Evolutionary conservation across 2,888 invertebrate species (phyloP).

Genomic region (Alcis repandata): DNA sequence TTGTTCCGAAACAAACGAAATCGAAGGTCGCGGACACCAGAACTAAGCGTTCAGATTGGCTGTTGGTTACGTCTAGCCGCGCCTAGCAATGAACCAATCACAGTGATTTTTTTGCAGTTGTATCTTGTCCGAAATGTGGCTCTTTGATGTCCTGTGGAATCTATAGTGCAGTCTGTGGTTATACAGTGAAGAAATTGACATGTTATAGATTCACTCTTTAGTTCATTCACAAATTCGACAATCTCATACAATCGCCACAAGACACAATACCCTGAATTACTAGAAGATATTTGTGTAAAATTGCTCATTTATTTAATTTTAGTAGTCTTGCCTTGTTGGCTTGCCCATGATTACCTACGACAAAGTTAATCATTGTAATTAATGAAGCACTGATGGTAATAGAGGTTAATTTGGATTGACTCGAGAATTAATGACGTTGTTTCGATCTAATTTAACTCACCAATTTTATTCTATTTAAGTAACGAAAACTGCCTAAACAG

Average conservation of each 20-base stretch:
- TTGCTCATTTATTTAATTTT: slow-evolving; percentile 55
- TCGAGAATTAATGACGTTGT: background rate
- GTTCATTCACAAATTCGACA: background rate
- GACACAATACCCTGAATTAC: background rate
- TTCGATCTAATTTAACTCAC: background rate
- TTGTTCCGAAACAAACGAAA: no score
- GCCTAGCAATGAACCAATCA: no score
- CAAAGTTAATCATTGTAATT: slow-evolving; percentile 10
- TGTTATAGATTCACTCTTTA: background rate
- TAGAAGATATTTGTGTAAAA: background rate
- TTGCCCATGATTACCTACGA: slow-evolving; percentile 50
- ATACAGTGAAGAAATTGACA: no score
- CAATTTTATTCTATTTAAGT: background rate
- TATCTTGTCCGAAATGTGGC: no score
- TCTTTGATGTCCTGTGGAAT: no score
- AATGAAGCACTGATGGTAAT: slow-evolving; percentile 21
- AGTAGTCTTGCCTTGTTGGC: slow-evolving; percentile 59
- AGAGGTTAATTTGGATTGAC: slow-evolving; percentile 14
- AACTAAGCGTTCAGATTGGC: no score
- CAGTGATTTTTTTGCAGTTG: no score
- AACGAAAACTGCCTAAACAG: background rate
- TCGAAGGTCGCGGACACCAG: no score
- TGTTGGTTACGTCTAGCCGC: no score
- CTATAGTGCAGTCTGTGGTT: no score
- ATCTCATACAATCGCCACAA: background rate